Percentiles rank a stretch among this genome's conserved stretches.
Conservation (phyloP, 1,140 invertebrate genomes). For the Psilanteris sp. region DNA sequence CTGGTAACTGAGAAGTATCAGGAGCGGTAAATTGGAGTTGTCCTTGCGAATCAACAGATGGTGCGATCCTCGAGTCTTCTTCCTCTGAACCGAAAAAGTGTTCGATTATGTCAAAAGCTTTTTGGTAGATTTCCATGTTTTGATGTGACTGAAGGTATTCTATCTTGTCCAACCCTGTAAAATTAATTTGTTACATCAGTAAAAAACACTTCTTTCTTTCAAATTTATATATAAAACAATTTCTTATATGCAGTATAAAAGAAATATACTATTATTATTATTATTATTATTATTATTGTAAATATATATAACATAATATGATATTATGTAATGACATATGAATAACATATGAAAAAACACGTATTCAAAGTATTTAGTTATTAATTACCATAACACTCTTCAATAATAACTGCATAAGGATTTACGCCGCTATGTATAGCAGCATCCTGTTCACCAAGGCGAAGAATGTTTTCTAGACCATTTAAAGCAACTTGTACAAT, state of each 20-base stretch:
- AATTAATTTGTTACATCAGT: neutral
- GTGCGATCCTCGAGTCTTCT: constrained; percentile 91
- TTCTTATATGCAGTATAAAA: too few relatives aligned
- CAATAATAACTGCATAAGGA: constrained; percentile 94
- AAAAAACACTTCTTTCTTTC: neutral
- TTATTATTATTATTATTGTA: too few relatives aligned
- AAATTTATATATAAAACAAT: too few relatives aligned
- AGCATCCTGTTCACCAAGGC: constrained; percentile 92
- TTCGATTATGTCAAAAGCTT: constrained; percentile 97
- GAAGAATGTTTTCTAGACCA: constrained; percentile 97
- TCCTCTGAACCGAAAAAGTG: constrained; percentile 95
- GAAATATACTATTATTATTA: too few relatives aligned
- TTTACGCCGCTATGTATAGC: constrained; percentile 87
- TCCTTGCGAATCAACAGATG: constrained; percentile 87
- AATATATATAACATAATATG: too few relatives aligned
- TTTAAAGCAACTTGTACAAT: constrained; percentile 99
- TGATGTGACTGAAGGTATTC: constrained; percentile 98
- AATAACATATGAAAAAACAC: too few relatives aligned
- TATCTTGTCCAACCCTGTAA: constrained; percentile 96
- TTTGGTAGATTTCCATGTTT: constrained; percentile 97
- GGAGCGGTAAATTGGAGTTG: constrained; percentile 88
- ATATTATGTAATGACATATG: too few relatives aligned
- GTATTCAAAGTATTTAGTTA: too few relatives aligned
- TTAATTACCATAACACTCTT: constrained; percentile 95
- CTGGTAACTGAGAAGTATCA: constrained; percentile 84